phyloP scores from a whole-genome alignment of 2,888 invertebrate species.

The Heliconius cydno region DNA sequence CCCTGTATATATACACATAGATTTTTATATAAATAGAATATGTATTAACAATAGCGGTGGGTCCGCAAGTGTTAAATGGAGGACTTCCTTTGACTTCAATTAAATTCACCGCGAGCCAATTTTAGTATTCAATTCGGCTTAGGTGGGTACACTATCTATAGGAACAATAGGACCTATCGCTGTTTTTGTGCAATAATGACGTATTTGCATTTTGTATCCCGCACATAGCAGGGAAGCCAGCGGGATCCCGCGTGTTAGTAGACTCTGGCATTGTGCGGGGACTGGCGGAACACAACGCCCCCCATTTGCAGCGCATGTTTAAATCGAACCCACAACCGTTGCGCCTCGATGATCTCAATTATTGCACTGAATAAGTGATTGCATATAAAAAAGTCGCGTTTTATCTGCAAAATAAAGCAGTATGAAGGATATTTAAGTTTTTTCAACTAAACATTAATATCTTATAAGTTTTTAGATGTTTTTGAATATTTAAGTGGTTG shows the following conservation, averaged over 20 bases:
- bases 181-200: not conserved
- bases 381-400: too few species aligned
- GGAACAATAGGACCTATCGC: not conserved
- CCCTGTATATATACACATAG: too few species aligned
- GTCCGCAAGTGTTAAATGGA: constrained; percentile 23
- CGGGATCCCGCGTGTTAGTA: not conserved
- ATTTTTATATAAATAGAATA: not conserved
- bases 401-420: too few species aligned
- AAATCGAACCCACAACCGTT: too few species aligned
- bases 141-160: not conserved
- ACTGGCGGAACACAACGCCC: too few species aligned
- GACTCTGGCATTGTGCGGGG: not conserved
- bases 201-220: not conserved
- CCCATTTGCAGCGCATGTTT: too few species aligned
- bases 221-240: not conserved
- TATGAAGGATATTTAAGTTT: too few species aligned
- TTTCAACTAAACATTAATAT: too few species aligned
- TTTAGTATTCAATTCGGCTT: not conserved
- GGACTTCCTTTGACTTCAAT: constrained; percentile 20
- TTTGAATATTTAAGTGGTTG: too few species aligned
- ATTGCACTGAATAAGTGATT: too few species aligned
- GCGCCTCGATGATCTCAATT: too few species aligned
- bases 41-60: constrained; percentile 1
- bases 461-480: too few species aligned
- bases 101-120: constrained; percentile 13